Percentiles rank a stretch among this genome's conserved stretches.
phyloP scores from a whole-genome alignment of 2,888 invertebrate genomes.

The Volucella zonaria region DNA sequence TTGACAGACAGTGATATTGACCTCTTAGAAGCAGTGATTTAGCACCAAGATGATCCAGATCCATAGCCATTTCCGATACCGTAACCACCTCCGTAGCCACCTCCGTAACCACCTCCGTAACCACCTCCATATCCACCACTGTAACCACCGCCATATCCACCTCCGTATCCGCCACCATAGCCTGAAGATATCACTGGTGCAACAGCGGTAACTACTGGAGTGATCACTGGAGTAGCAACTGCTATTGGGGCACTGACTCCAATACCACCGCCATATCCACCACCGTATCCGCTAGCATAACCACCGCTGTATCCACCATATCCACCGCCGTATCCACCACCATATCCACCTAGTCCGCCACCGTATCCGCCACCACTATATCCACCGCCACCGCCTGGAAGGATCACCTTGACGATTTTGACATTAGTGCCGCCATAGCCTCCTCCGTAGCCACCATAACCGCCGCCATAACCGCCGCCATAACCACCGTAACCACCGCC shows the following conservation, averaged over 20 bases:
- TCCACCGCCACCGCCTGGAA: slow-evolving; percentile 29
- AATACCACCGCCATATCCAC: too few species aligned
- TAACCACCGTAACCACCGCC: slow-evolving; percentile 43
- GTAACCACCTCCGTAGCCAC: slow-evolving; percentile 13
- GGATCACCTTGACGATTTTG: slow-evolving; percentile 47
- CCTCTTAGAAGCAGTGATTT: background rate
- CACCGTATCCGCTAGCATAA: background rate
- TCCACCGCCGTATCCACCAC: slow-evolving; percentile 23
- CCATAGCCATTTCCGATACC: background rate
- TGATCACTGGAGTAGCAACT: slow-evolving; percentile 16
- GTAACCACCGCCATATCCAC: slow-evolving; percentile 43
- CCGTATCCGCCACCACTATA: slow-evolving; percentile 35
- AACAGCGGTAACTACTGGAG: slow-evolving; percentile 7
- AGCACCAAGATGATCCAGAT: slow-evolving; percentile 33
- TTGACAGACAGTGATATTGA: slow-evolving; percentile 12
- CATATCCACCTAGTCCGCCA: slow-evolving; percentile 50
- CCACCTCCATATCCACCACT: slow-evolving; percentile 31
- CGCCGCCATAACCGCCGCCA: slow-evolving; percentile 54
- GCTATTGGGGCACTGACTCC: background rate
- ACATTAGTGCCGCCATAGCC: slow-evolving; percentile 46
- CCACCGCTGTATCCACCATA: slow-evolving; percentile 21
- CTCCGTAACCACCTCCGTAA: slow-evolving; percentile 21
- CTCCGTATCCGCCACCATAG: slow-evolving; percentile 1
- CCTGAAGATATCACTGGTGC: slow-evolving; percentile 10
- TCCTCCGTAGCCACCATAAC: slow-evolving; percentile 42